These are phyloP conservation scores for Pseudobourletiella spinata DNA, from an alignment of 1,140 invertebrate genomes.

Conservation along the genomic window DNA sequence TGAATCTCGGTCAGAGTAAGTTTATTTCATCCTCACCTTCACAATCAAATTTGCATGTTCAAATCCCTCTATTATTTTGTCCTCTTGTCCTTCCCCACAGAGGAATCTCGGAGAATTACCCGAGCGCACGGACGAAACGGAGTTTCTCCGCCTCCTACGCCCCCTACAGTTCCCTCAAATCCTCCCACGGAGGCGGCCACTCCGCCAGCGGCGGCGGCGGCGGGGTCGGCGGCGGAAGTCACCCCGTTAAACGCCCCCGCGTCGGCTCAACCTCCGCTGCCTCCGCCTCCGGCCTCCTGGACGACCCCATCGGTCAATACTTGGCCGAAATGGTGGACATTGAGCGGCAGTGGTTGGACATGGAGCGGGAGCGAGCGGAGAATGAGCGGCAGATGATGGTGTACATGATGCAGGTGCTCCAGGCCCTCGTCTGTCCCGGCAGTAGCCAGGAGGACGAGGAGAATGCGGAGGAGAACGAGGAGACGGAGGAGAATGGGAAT, in stretches of 20 bases:
- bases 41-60: not conserved
- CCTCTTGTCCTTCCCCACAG: no score
- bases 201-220: not conserved
- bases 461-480: constrained; percentile 14
- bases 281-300: constrained; percentile 20
- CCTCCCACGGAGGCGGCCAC: not conserved
- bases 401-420: constrained; percentile 36
- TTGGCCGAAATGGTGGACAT: constrained; percentile 35
- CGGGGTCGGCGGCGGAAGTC: not conserved
- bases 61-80: not conserved
- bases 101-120: constrained; percentile 3
- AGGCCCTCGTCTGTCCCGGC: constrained; percentile 32
- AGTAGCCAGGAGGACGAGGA: constrained; percentile 18
- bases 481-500: constrained; percentile 15
- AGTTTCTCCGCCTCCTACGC: constrained; percentile 14
- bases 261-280: constrained; percentile 18
- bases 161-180: not conserved
- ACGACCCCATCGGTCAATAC: constrained; percentile 31
- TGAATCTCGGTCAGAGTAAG: constrained; percentile 20
- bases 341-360: constrained; percentile 33
- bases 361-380: constrained; percentile 34
- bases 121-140: constrained; percentile 10
- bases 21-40: not conserved
- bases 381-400: constrained; percentile 35
- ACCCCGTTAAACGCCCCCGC: constrained; percentile 15